Conservation (phyloP, 2,797 vertebrate genomes). For the Typhlichthys eigenmanni region DNA sequence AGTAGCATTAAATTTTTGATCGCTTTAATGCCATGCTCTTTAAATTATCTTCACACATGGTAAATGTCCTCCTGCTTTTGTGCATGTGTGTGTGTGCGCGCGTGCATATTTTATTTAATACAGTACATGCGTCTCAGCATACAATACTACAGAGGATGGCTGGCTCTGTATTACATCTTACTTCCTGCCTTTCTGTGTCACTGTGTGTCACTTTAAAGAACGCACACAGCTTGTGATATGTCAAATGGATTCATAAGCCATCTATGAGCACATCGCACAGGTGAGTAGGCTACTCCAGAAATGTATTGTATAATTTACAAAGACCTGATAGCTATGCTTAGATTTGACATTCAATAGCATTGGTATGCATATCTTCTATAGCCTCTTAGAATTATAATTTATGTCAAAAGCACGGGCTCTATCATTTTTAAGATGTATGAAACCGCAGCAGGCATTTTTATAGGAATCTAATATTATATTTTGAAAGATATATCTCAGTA, state of each 20-base stretch:
- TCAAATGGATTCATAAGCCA: constrained; percentile 57
- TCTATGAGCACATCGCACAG: constrained; percentile 55
- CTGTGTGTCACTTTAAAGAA: constrained; percentile 27
- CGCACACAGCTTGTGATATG: constrained; percentile 43
- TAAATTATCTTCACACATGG: too few relatives aligned
- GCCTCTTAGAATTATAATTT: too few relatives aligned
- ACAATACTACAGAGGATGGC: constrained; percentile 14
- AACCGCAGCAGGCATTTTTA: too few relatives aligned
- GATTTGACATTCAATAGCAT: too few relatives aligned
- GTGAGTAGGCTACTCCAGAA: constrained; percentile 53
- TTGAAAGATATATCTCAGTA: too few relatives aligned
- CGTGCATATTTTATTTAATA: neutral
- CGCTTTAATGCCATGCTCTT: too few relatives aligned
- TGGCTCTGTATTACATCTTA: constrained; percentile 43
- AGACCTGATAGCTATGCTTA: too few relatives aligned
- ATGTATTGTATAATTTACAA: neutral
- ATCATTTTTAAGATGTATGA: too few relatives aligned
- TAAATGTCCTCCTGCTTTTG: neutral
- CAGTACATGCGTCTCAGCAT: constrained; percentile 11
- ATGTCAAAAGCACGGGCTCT: too few relatives aligned
- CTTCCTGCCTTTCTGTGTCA: constrained; percentile 56
- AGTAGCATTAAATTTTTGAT: too few relatives aligned
- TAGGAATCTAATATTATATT: too few relatives aligned
- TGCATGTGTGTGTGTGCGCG: constrained; percentile 5
- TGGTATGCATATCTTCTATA: too few relatives aligned